These are phyloP conservation scores for Speoplatyrhinus poulsoni DNA, from an alignment of 2,113 vertebrate genomes.

Conservation along the genomic window DNA sequence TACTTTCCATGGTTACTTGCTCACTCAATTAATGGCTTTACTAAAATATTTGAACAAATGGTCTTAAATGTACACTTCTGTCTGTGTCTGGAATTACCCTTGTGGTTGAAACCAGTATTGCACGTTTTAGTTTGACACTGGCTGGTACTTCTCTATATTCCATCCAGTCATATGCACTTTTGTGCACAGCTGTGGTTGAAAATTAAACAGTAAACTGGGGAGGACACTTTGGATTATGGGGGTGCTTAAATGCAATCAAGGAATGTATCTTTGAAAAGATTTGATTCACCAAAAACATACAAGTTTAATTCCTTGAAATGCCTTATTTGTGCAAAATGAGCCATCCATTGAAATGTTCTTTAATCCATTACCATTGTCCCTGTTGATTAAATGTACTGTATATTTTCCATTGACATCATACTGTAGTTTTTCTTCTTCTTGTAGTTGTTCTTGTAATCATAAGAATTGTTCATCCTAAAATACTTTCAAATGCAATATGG, in stretches of 20 bases:
- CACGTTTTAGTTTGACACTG: no score
- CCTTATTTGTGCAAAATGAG: slow-evolving; percentile 71
- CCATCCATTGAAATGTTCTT: slow-evolving; percentile 58
- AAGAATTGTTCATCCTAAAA: background rate
- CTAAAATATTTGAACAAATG: slow-evolving; percentile 32
- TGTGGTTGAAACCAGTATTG: no score
- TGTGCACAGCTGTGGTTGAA: no score
- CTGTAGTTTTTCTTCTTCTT: background rate
- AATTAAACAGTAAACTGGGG: no score
- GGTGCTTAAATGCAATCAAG: no score
- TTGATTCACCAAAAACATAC: slow-evolving; percentile 56
- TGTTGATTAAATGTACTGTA: slow-evolving; percentile 35
- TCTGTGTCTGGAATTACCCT: no score
- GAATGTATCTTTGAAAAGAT: slow-evolving; percentile 19
- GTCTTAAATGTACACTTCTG: background rate
- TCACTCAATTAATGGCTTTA: slow-evolving; percentile 49
- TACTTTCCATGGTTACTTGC: slow-evolving; percentile 44
- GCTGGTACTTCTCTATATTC: no score
- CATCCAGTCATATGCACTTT: no score
- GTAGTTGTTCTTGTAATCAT: background rate
- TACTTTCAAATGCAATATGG: background rate
- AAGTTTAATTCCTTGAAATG: slow-evolving; percentile 72
- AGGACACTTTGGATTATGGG: no score
- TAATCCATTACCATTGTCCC: slow-evolving; percentile 64
- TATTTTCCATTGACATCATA: slow-evolving; percentile 26